Percentiles rank a stretch among this genome's conserved stretches.
These are phyloP conservation scores for Medauroidea extradentata DNA, from an alignment of 1,140 invertebrate genomes.

Conservation along the genomic window DNA sequence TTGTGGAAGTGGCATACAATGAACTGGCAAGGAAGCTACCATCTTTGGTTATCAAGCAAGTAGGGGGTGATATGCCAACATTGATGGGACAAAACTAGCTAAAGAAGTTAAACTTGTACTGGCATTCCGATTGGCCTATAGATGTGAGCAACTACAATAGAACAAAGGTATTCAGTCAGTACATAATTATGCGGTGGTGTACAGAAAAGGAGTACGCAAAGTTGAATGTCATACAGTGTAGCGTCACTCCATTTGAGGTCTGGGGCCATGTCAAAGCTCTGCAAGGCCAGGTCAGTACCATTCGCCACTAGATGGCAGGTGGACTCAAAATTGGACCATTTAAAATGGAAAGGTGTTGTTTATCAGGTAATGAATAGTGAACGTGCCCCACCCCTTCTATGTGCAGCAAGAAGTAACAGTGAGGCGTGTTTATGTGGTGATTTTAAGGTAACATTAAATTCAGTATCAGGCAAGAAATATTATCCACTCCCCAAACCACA, in stretches of 20 bases:
- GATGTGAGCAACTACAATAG: too few relatives aligned
- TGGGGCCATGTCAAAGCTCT: slow-evolving; percentile 11
- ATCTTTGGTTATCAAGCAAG: too few relatives aligned
- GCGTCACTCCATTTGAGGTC: slow-evolving; percentile 10
- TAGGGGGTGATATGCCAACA: too few relatives aligned
- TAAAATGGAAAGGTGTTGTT: slow-evolving; percentile 21
- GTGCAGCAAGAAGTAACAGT: slow-evolving; percentile 30
- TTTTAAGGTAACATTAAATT: slow-evolving; percentile 22
- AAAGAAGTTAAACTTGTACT: too few relatives aligned
- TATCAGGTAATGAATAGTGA: slow-evolving; percentile 20
- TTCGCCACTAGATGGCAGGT: slow-evolving; percentile 24
- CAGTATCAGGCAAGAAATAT: slow-evolving; percentile 2
- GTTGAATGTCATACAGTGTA: not conserved
- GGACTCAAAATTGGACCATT: slow-evolving; percentile 30
- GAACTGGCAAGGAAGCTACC: too few relatives aligned
- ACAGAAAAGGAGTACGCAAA: too few relatives aligned
- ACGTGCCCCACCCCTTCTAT: slow-evolving; percentile 36
- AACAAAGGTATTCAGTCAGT: too few relatives aligned
- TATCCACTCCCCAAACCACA: slow-evolving; percentile 24
- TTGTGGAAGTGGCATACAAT: too few relatives aligned
- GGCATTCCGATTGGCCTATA: too few relatives aligned
- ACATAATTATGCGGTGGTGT: too few relatives aligned
- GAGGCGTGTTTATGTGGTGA: slow-evolving; percentile 30
- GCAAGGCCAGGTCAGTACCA: slow-evolving; percentile 27
- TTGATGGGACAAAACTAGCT: too few relatives aligned